phyloP scores from a whole-genome alignment of 2,888 invertebrate species.

The Sminthurinus aureus region DNA sequence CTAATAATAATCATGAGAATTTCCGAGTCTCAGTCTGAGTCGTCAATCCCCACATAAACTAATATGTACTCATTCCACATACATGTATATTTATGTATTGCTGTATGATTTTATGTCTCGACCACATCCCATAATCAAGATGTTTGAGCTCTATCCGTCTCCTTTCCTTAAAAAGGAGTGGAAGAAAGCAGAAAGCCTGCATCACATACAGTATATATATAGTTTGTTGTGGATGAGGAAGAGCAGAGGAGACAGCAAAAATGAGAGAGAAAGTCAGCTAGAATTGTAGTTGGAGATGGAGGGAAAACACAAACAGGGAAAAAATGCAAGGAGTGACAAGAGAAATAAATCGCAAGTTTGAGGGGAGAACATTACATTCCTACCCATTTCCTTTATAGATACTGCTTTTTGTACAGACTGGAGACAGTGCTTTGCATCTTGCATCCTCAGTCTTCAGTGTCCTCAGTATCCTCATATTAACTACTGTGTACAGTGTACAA shows the following conservation, averaged over 20 bases:
- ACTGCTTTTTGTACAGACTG: neutral
- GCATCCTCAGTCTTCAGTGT: no score
- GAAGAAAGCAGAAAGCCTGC: neutral
- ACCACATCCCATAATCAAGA: neutral
- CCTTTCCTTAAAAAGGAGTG: neutral
- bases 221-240: conserved; percentile 9
- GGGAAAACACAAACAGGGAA: neutral
- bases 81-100: neutral
- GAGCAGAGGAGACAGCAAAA: conserved; percentile 13
- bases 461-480: no score
- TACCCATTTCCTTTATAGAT: neutral
- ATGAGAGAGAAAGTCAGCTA: conserved; percentile 6
- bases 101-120: neutral
- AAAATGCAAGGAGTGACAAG: conserved; percentile 34
- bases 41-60: no score
- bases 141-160: neutral
- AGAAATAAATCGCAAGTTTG: conserved; percentile 38
- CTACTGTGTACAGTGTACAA: neutral
- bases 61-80: no score
- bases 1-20: conserved; percentile 25
- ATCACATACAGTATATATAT: no score
- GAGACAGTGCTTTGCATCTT: neutral
- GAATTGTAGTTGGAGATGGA: neutral
- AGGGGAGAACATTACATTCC: conserved; percentile 5
- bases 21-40: no score